Base-by-base conservation (phyloP, 2,113 vertebrate genomes). In the Calyptomena viridis region DNA sequence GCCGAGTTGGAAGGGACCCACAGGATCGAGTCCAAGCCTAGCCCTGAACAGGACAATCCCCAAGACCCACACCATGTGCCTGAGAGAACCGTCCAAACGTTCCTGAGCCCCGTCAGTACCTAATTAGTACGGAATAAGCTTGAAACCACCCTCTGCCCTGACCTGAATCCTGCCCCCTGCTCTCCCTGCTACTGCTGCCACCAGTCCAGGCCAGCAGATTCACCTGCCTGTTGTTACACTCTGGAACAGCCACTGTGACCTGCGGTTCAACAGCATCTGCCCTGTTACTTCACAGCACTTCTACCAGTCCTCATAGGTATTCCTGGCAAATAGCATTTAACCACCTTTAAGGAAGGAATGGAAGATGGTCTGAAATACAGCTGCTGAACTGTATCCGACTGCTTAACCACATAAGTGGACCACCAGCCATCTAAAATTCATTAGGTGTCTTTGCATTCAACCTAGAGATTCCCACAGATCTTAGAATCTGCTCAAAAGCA, bases 41-140 rank as follows among this genome's bases (percentile, higher is more conserved):
- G 52, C 23, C 37, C 42, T 52, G 37, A 59, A 44, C 52, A 21
- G 46, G 33, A 39, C 46, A 39, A 39, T 13, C 19, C 28, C 69
- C 27, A 28, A 67, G 23, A 58, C 3, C 13, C 37, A 66, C 67
- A 44, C 31, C 33, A 5, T 2, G 27, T 37, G 63, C 40, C 30
- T 11, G 20, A 44, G 40, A 44, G 30, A 40, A 22, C 42, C 24
- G 63, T 66, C 42, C 60, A 62, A 69, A 47, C 4, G 5, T 47
- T 35, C 62, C 17, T 22, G 25, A 55, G 27, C 71, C 52, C 44
- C 14, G 24, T 53, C 25, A 47, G 21, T n/a, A 49, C 47, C 53
- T 52, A 3, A 0, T 6, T 23, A 46, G 5, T 5, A 25, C 0
- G 0, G 69, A 21, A 14, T 16, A 35, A 73, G 11, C 31, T 69